A percentile compares a stretch with the other conserved stretches of the same genome.
Evolutionary conservation across 2,113 vertebrate species (phyloP).

Genomic region (Catharus fuscescens): DNA sequence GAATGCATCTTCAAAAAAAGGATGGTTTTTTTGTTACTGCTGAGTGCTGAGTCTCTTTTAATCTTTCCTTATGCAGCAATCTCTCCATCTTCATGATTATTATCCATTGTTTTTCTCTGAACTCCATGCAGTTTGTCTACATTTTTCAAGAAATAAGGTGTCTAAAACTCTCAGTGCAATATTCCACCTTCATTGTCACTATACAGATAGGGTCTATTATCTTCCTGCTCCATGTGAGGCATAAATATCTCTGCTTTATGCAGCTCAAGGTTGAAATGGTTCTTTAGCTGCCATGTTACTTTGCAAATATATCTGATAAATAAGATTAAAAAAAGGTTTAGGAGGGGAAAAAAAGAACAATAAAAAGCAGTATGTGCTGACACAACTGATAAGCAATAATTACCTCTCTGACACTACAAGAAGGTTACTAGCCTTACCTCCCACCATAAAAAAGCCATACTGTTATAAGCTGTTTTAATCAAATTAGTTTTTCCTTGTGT

Average conservation of each 20-base stretch:
- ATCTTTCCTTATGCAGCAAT: neutral
- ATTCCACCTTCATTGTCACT: neutral
- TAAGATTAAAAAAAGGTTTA: neutral
- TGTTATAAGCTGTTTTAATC: neutral
- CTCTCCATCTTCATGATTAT: slow-evolving; percentile 2
- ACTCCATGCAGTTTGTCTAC: neutral
- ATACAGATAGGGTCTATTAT: slow-evolving; percentile 39
- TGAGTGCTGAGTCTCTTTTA: neutral
- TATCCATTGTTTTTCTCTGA: neutral
- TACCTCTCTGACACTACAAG: neutral
- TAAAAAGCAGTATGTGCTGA: neutral
- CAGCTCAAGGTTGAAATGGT: slow-evolving; percentile 44
- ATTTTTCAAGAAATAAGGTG: slow-evolving; percentile 33
- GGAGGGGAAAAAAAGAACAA: neutral
- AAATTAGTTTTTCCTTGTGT: neutral
- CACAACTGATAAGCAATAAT: neutral
- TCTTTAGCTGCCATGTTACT: slow-evolving; percentile 23
- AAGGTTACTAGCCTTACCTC: neutral
- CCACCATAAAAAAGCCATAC: neutral
- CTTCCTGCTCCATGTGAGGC: neutral
- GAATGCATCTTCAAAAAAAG: neutral
- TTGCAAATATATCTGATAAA: slow-evolving; percentile 25
- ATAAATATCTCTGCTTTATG: slow-evolving; percentile 36
- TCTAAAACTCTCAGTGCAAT: slow-evolving; percentile 3
- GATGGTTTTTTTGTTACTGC: neutral